Evolutionary conservation across 35 echinoderm and acorn worm species (phyloP).

Genomic region (Acanthaster planci): DNA sequence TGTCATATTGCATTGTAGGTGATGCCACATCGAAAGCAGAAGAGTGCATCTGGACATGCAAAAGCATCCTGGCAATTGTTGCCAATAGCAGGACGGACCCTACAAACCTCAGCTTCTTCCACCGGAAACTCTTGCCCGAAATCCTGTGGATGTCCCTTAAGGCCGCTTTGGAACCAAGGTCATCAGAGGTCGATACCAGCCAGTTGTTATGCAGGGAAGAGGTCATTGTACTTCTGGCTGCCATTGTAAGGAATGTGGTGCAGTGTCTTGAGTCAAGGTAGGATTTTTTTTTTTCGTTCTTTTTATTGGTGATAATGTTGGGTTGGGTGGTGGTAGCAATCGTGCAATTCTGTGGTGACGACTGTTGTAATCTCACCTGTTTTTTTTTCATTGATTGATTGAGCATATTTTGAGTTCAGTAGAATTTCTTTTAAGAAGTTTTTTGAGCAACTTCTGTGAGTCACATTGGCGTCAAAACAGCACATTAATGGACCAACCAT

Average conservation of each 20-base stretch:
- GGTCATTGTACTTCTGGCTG: not conserved
- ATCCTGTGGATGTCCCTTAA: not conserved
- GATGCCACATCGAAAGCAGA: not conserved
- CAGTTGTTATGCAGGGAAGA: conserved; percentile 19
- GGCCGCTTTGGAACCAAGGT: not conserved
- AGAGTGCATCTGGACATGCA: not conserved
- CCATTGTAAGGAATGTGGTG: conserved; percentile 22
- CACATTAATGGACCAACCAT: too few species aligned
- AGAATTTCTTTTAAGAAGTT: too few species aligned
- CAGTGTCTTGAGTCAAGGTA: conserved; percentile 20
- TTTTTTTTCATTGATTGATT: too few species aligned
- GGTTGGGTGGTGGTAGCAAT: too few species aligned
- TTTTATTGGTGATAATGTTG: not conserved
- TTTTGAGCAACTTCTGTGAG: too few species aligned
- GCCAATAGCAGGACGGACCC: not conserved
- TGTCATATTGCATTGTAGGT: not conserved
- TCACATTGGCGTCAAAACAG: too few species aligned
- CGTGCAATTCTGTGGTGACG: too few species aligned
- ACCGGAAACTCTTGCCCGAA: conserved; percentile 2
- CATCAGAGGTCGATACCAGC: not conserved
- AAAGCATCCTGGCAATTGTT: not conserved
- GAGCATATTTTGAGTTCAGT: too few species aligned
- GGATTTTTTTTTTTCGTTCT: not conserved
- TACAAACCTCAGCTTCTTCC: not conserved
- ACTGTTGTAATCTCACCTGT: too few species aligned